Evolutionary conservation across 2,113 vertebrate genomes (phyloP), one percentile per base, ranked within the genome.

Genomic region (Thomomys bottae): DNA sequence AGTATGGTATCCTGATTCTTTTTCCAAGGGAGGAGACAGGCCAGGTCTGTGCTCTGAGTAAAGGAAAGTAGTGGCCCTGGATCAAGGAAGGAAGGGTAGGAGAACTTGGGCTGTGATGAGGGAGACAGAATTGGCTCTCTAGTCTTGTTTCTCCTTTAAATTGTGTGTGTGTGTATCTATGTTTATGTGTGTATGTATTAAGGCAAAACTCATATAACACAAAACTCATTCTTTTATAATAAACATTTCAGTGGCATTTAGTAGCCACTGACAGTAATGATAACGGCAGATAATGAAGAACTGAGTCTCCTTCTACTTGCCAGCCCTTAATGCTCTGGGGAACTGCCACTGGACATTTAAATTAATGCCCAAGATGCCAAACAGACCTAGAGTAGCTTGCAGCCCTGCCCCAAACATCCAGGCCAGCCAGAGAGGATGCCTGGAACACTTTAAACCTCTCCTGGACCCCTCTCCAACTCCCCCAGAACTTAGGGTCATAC

Each of bases 281-380:
- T 77, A 89, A 34, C n/a, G 87, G 59, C 71, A 73, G 42, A 85
- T 59, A 54, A 94, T 24, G 78, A 87, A 0, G 9, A 81, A 91
- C 4, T 24, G 81, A 77, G 28, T 49, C 70, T 72, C 84, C 42
- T 90, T 88, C 64, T 82, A 57, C 72, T 89, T 32, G 70, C 89
- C 78, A 49, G 61, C 64, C 77, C 80, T 54, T 73, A 38, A 40
- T 81, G 59, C 70, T 89, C 88, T 30, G 20, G 61, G 90, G 90
- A 95, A 83, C 96, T 97, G 96, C 96, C 96, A 96, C 64, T 73
- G 64, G 84, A 64, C 90, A 96, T 96, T 96, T 95, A 89, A 86
- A 93, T 96, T 96, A 96, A 94, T 90, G 75, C 42, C 80, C 67
- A 85, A 96, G 96, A 97, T 82, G 81, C 80, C 96, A 90, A 94